Evolutionary conservation across 2,888 invertebrate species (phyloP).

Genomic region (Troides aeacus): DNA sequence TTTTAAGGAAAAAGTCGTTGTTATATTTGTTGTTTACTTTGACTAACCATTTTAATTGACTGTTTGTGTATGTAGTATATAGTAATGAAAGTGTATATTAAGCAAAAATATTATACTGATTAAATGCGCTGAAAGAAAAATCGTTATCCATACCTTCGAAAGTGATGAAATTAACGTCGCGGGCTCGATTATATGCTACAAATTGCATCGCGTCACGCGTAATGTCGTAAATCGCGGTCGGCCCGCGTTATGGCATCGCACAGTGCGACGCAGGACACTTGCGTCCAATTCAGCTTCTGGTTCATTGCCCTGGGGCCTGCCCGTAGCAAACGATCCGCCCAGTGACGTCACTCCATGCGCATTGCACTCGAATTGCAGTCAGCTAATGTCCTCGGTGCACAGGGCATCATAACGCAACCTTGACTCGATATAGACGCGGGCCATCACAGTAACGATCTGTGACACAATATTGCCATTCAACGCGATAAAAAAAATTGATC

Average conservation of each 20-base stretch:
- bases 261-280: slow-evolving; percentile 66
- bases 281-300: slow-evolving; percentile 71
- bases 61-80: neutral
- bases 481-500: slow-evolving; percentile 11
- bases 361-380: slow-evolving; percentile 63
- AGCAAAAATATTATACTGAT: neutral
- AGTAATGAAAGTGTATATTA: neutral
- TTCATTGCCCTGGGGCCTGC: slow-evolving; percentile 66
- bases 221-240: slow-evolving; percentile 62
- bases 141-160: neutral
- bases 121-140: neutral
- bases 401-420: slow-evolving; percentile 27
- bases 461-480: neutral
- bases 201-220: slow-evolving; percentile 48
- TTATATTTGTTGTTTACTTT: too few relatives aligned
- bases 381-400: slow-evolving; percentile 37
- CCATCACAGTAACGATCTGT: neutral
- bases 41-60: neutral
- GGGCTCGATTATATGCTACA: slow-evolving; percentile 40
- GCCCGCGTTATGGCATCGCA: slow-evolving; percentile 55
- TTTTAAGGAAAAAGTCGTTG: too few relatives aligned
- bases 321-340: slow-evolving; percentile 61
- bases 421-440: neutral
- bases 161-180: slow-evolving; percentile 30
- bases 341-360: slow-evolving; percentile 69